Conservation (phyloP, 2,888 invertebrate species). For the Drosophila neotestacea region DNA sequence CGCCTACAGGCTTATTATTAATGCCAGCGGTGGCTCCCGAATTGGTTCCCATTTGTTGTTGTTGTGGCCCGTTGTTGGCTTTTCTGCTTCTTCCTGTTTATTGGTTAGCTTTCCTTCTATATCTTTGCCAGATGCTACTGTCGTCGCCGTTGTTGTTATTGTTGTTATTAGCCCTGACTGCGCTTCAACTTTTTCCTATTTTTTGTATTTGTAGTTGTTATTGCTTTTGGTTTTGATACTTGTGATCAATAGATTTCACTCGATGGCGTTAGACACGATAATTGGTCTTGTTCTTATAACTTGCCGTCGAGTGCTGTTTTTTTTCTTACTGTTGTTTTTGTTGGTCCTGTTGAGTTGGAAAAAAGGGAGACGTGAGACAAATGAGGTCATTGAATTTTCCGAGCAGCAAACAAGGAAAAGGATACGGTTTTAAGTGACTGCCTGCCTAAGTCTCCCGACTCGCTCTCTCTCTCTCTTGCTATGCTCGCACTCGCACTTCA, state of each 20-base stretch:
- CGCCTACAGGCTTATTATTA: constrained; percentile 84
- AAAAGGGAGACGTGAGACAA: constrained; percentile 69
- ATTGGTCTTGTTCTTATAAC: constrained; percentile 40
- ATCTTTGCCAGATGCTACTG: constrained; percentile 38
- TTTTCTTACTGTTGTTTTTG: constrained; percentile 44
- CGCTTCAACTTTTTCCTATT: constrained; percentile 17
- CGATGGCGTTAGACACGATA: constrained; percentile 45
- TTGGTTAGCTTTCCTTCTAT: constrained; percentile 30
- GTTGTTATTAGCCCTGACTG: constrained; percentile 32
- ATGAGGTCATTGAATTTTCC: constrained; percentile 81
- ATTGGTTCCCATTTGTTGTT: constrained; percentile 86
- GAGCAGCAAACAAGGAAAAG: constrained; percentile 42
- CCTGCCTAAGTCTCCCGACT: constrained; percentile 39
- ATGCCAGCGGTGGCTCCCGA: constrained; percentile 86
- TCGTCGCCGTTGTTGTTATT: constrained; percentile 30
- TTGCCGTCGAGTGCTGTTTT: constrained; percentile 48
- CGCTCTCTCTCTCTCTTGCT: constrained; percentile 23
- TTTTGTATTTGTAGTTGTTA: constrained; percentile 10
- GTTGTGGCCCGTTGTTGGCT: constrained; percentile 48
- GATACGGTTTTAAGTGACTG: constrained; percentile 50
- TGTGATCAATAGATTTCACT: constrained; percentile 44
- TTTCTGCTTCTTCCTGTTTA: constrained; percentile 38
- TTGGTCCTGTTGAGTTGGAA: constrained; percentile 44
- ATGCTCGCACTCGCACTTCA: constrained; percentile 49
- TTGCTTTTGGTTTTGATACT: constrained; percentile 28